Base-by-base conservation (phyloP, 1,140 invertebrate species). In the Drosophila pallidifrons region DNA sequence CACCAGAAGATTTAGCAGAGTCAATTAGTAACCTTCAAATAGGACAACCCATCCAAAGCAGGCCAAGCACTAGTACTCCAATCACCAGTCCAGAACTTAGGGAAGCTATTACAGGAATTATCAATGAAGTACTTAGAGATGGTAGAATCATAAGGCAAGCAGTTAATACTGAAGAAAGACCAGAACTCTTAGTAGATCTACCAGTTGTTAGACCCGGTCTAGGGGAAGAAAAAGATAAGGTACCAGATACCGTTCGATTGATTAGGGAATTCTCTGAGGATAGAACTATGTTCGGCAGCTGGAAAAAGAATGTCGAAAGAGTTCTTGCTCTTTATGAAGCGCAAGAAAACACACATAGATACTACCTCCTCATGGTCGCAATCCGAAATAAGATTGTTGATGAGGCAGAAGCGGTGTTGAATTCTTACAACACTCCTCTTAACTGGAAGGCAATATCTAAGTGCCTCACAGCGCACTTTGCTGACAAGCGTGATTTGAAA, bases 401-500 rank as follows among this genome's bases (percentile, higher is more conserved):
- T 8, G 45, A 61, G 13, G 58, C 58, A 47, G 58, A 61, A 11
- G 28, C 58, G 10, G 28, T 61, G 7, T 16, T 61, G 10, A 13
- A 49, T 10, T 47, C 58, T 4, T 61, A 49, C 10, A 61, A 61
- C 8, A 61, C 49, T 32, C 46, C 46, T 3, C 4, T 47, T 4
- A 47, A 47, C n/a, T 47, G 46, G 46, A 47, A 47, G 46, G 13
- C 13, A 20, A 47, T 47, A 16, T 20, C n/a, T 5, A 46, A 46
- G 45, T 46, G 45, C 45, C 46, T 38, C 10, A 49, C 35, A 3
- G 16, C 60, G 15, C 38, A 66, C 25, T 46, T 32, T 8, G 43
- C 43, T 8, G 30, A 58, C 7, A 49, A 47, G 13, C 15, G 54
- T 10, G 64, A 58, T 8, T 15, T 66, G 16, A 65, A 65, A 20